Evolutionary conservation across 2,888 invertebrate species (phyloP).

Genomic region (Torymus texanus): DNA sequence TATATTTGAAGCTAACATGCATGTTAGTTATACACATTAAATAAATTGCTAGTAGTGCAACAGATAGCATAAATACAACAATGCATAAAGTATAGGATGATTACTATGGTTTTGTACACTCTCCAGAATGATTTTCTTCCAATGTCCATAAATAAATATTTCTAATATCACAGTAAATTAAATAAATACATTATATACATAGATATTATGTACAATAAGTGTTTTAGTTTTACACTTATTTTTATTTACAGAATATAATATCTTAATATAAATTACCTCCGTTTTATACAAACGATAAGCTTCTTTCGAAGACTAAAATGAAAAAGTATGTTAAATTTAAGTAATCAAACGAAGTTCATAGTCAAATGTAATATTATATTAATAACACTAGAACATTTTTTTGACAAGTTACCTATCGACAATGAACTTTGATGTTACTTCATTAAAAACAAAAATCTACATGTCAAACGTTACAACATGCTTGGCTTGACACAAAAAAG

Average conservation of each 20-base stretch:
- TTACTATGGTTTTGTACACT: constrained; percentile 51
- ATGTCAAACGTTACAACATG: constrained; percentile 42
- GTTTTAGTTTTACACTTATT: not conserved
- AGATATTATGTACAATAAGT: constrained; percentile 30
- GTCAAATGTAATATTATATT: constrained; percentile 13
- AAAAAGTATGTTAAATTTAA: constrained; percentile 27
- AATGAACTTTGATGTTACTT: constrained; percentile 33
- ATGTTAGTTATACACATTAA: constrained; percentile 18
- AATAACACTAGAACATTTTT: not conserved
- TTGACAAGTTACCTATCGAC: not conserved
- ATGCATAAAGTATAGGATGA: constrained; percentile 30
- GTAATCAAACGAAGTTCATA: constrained; percentile 21
- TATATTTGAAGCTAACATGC: constrained; percentile 28
- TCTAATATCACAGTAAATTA: constrained; percentile 18
- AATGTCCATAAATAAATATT: constrained; percentile 29
- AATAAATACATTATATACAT: constrained; percentile 7
- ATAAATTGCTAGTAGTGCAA: constrained; percentile 35
- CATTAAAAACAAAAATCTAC: constrained; percentile 39
- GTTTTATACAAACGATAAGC: constrained; percentile 29
- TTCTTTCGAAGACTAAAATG: constrained; percentile 43
- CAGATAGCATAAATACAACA: constrained; percentile 44
- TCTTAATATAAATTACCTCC: constrained; percentile 23
- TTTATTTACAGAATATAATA: constrained; percentile 33
- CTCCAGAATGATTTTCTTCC: constrained; percentile 65
- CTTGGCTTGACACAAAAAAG: constrained; percentile 42